Conservation (phyloP, 2,888 invertebrate genomes). For the Trichogramma dendrolimi region DNA sequence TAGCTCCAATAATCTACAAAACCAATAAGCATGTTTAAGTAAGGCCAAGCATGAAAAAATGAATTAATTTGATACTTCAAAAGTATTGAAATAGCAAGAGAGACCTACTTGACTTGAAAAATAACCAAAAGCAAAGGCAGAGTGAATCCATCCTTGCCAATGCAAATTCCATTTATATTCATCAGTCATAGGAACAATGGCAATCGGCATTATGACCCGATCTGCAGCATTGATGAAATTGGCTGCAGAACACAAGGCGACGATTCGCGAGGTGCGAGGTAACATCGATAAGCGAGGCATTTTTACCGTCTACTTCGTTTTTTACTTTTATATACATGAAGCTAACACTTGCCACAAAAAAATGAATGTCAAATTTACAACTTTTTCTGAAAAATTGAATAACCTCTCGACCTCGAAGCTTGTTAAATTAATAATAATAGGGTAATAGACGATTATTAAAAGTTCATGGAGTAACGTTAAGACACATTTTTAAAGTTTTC, state of each 20-base stretch:
- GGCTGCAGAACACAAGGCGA: slow-evolving; percentile 67
- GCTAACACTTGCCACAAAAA: too few relatives aligned
- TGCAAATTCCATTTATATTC: slow-evolving; percentile 68
- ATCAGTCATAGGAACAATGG: slow-evolving; percentile 70
- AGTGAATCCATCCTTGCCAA: slow-evolving; percentile 71
- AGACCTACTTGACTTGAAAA: slow-evolving; percentile 66
- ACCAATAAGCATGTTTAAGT: neutral
- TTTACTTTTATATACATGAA: neutral
- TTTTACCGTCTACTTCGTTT: slow-evolving; percentile 26
- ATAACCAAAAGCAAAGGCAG: slow-evolving; percentile 72
- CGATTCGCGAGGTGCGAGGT: slow-evolving; percentile 58
- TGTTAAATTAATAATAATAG: too few relatives aligned
- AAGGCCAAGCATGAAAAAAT: neutral
- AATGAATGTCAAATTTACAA: too few relatives aligned
- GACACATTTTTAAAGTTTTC: too few relatives aligned
- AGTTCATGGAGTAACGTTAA: too few relatives aligned
- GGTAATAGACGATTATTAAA: too few relatives aligned
- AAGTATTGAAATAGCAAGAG: neutral
- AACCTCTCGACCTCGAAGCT: too few relatives aligned
- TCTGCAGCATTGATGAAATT: slow-evolving; percentile 77
- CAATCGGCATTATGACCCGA: slow-evolving; percentile 73
- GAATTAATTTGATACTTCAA: neutral
- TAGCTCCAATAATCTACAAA: slow-evolving; percentile 61
- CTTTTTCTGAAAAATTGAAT: too few relatives aligned
- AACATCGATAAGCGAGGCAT: slow-evolving; percentile 56